These are phyloP conservation scores for Mimas tiliae DNA, from an alignment of 2,888 invertebrate species.

Conservation along the genomic window DNA sequence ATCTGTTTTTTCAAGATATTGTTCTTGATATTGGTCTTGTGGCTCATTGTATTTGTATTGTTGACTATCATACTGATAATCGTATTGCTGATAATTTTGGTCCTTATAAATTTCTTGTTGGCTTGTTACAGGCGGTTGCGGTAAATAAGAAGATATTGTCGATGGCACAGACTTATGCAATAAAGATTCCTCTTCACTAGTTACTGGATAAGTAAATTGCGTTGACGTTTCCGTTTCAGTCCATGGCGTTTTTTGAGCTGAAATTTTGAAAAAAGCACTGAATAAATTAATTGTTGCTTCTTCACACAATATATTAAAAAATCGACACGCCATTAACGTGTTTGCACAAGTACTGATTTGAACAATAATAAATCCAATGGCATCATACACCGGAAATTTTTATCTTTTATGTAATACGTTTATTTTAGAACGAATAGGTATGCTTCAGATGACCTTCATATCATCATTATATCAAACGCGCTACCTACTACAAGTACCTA, in stretches of 20 bases:
- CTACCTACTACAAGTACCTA: neutral
- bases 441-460: conserved; percentile 10
- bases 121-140: conserved; percentile 62
- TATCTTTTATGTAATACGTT: conserved; percentile 57
- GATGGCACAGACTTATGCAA: conserved; percentile 66
- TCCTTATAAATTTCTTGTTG: conserved; percentile 62
- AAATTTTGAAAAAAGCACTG: conserved; percentile 62
- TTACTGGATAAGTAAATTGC: conserved; percentile 69
- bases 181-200: conserved; percentile 65
- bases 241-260: conserved; percentile 80
- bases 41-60: conserved; percentile 46
- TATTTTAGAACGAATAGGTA: conserved; percentile 29
- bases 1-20: conserved; percentile 49
- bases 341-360: conserved; percentile 49
- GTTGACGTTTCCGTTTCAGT: conserved; percentile 67
- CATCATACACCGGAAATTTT: conserved; percentile 59
- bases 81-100: conserved; percentile 61
- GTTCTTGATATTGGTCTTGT: conserved; percentile 51
- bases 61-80: conserved; percentile 51
- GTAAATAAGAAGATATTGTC: conserved; percentile 63
- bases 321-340: conserved; percentile 57
- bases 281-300: conserved; percentile 54
- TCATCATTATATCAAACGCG: neutral
- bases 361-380: conserved; percentile 40
- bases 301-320: conserved; percentile 57